Evolutionary conservation across 2,888 invertebrate genomes (phyloP).

Genomic region (Hartigia nigra): DNA sequence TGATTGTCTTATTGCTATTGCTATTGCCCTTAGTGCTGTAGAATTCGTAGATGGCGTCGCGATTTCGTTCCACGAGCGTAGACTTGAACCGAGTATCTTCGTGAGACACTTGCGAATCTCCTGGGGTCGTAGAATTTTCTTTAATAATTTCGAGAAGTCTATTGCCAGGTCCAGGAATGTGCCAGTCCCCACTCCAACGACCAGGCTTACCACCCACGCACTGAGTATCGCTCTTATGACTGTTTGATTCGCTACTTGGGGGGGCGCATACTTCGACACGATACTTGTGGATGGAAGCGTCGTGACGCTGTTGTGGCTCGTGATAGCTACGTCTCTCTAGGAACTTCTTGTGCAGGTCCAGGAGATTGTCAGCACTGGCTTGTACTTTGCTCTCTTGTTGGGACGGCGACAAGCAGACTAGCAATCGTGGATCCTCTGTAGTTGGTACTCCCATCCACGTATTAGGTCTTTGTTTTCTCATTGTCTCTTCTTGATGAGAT

Average conservation of each 20-base stretch:
- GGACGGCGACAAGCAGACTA: constrained; percentile 79
- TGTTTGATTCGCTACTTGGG: constrained; percentile 6
- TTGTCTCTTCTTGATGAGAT: constrained; percentile 59
- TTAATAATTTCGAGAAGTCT: constrained; percentile 54
- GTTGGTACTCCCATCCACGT: constrained; percentile 75
- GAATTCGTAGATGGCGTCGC: constrained; percentile 21
- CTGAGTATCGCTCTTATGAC: constrained; percentile 9
- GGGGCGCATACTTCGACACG: constrained; percentile 29
- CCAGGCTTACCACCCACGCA: constrained; percentile 14
- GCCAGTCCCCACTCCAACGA: constrained; percentile 25
- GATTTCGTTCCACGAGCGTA: constrained; percentile 11
- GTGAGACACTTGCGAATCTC: neutral
- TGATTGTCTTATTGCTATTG: neutral
- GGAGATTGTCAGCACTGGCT: constrained; percentile 72
- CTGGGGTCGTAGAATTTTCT: constrained; percentile 44
- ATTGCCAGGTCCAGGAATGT: constrained; percentile 33
- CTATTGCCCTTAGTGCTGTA: constrained; percentile 9
- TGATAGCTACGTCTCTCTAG: constrained; percentile 74
- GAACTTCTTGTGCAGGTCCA: constrained; percentile 78
- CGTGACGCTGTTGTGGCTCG: constrained; percentile 53
- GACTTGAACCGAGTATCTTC: neutral
- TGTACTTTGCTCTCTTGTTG: constrained; percentile 72
- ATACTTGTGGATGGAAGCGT: constrained; percentile 31
- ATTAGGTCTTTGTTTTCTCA: constrained; percentile 58
- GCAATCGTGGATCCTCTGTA: constrained; percentile 70